Evolutionary conservation across 2,113 vertebrate genomes (phyloP).

Genomic region (Sceloporus tristichus): DNA sequence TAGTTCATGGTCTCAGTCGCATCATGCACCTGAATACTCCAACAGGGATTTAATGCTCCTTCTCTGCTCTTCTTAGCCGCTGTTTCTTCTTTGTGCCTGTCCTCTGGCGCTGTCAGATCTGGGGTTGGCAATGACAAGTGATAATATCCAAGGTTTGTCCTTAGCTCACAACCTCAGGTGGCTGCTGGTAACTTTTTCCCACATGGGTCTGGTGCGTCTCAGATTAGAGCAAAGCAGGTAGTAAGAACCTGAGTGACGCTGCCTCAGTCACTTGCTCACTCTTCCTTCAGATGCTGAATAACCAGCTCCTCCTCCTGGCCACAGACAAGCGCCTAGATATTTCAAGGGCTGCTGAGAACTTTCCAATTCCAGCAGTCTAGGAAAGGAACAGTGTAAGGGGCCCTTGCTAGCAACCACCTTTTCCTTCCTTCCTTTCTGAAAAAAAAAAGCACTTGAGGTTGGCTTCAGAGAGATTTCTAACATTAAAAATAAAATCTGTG

Average conservation of each 20-base stretch:
- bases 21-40: neutral
- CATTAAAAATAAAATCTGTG: neutral
- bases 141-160: neutral
- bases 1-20: neutral
- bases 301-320: conserved; percentile 20
- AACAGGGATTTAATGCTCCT: neutral
- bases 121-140: neutral
- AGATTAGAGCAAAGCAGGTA: neutral
- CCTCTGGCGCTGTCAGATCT: neutral
- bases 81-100: neutral
- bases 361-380: neutral
- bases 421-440: conserved; percentile 28
- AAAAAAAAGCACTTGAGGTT: neutral
- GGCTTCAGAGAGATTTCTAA: neutral
- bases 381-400: neutral
- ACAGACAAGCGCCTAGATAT: neutral
- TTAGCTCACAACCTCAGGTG: neutral
- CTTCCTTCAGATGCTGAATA: neutral
- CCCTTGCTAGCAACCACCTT: neutral
- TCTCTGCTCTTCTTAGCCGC: neutral
- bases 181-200: neutral
- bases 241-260: neutral
- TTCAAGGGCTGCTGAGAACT: neutral
- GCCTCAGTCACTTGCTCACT: neutral
- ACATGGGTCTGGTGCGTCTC: neutral